Percentiles rank a stretch among this genome's conserved stretches.
Conservation (phyloP, 2,888 invertebrate species). For the Pristionchus arcanus region DNA sequence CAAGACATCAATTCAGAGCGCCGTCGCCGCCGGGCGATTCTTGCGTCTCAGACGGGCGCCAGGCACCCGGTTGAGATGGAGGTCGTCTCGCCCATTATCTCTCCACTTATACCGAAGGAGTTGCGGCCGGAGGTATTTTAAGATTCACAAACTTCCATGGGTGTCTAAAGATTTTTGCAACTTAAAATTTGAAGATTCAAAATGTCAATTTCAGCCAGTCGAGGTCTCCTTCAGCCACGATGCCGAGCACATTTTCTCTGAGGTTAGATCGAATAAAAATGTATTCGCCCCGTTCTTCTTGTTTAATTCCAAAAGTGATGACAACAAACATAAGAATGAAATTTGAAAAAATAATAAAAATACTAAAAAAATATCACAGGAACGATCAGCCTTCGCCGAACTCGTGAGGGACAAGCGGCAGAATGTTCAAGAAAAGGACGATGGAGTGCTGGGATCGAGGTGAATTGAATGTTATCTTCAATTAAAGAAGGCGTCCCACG, state of each 20-base stretch:
- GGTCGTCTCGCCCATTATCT: conserved; percentile 39
- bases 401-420: background rate
- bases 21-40: background rate
- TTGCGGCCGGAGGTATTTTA: conserved; percentile 39
- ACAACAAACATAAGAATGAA: background rate
- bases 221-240: conserved; percentile 41
- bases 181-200: too few relatives aligned
- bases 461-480: background rate
- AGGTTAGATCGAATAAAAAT: background rate
- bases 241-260: conserved; percentile 36
- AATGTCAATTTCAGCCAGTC: conserved; percentile 4
- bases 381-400: conserved; percentile 3
- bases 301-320: too few relatives aligned
- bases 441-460: background rate
- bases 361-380: background rate
- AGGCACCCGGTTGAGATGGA: background rate
- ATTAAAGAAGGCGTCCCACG: too few relatives aligned
- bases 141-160: too few relatives aligned
- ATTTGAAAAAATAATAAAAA: background rate
- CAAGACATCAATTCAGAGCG: background rate
- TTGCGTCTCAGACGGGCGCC: background rate
- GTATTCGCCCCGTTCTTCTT: too few relatives aligned
- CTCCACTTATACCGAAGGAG: conserved; percentile 2
- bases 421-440: background rate
- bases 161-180: too few relatives aligned